Base-by-base conservation (phyloP, 1,140 invertebrate genomes). In the Cydia pomonella region DNA sequence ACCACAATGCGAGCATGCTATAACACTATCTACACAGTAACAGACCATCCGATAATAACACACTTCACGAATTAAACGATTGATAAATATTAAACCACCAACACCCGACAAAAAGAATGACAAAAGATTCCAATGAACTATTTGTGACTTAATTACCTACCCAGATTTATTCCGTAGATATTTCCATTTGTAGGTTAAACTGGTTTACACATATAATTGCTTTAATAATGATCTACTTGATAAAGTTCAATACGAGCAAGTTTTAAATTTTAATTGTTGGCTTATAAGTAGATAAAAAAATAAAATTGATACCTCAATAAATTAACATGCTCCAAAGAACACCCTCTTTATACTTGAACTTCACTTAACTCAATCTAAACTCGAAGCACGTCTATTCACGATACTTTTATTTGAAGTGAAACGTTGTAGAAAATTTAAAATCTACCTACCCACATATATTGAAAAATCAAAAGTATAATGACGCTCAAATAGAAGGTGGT, bases 11-110 rank as follows among this genome's bases (percentile, higher is more conserved):
- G n/a, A 78, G 27, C 63, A 27, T 53, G n/a, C 76, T 53, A 66
- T 66, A 74, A 74, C 41, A 72, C 21, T 44, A 71, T 72, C 73
- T 71, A 29, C 75, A 73, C 72, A 73, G 72, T 59, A 18, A 59
- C 21, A 59, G 16, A 59, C 13, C 41, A 16, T 44, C 1, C 41
- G 41, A 44, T 44, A 59, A 23, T 59, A n/a, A 47, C 44, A 59
- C 53, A 59, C 21, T 9, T 1, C 6, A 18, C 50, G 5, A 53
- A 53, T 59, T 23, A 23, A 59, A 59, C 53, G 23, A 59, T 23
- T 7, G 53, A 10, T 59, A n/a, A 10, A 23, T 12, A 59, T 59
- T 10, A 23, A 23, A 23, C 9, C 21, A 59, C n/a, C 47, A 50
- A 50, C 7, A n/a, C 12, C 16, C 16, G 47, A 50, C 53, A 59